phyloP scores from a whole-genome alignment of 2,888 invertebrate genomes.

The Periphyllus acericola region DNA sequence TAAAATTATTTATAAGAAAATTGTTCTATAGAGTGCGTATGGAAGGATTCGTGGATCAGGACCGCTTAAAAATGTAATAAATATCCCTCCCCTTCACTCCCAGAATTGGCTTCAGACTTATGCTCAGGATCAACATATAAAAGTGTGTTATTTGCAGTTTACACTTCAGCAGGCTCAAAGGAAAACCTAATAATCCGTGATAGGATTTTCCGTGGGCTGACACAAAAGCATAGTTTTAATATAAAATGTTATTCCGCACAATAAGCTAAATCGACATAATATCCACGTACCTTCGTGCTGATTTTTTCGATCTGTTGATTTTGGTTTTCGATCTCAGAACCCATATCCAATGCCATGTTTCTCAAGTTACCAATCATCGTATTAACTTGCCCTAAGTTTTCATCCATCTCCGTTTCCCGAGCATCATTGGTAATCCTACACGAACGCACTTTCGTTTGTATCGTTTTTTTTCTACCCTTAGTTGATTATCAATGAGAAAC shows the following conservation, averaged over 20 bases:
- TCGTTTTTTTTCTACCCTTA: neutral
- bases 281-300: constrained; percentile 88
- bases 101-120: too few relatives aligned
- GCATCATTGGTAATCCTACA: constrained; percentile 95
- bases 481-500: neutral
- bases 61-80: too few relatives aligned
- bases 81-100: too few relatives aligned
- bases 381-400: constrained; percentile 96
- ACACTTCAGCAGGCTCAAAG: neutral
- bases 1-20: too few relatives aligned
- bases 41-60: too few relatives aligned
- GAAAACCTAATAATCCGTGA: neutral
- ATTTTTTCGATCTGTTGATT: constrained; percentile 97
- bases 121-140: neutral
- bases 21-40: too few relatives aligned
- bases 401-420: constrained; percentile 99
- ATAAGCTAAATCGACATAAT: constrained; percentile 66
- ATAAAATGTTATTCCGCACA: neutral
- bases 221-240: neutral
- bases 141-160: neutral
- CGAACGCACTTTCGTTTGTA: neutral
- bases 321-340: constrained; percentile 96
- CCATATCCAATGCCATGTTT: constrained; percentile 99
- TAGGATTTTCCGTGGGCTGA: too few relatives aligned
- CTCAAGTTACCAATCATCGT: constrained; percentile 98